Evolutionary conservation across 2,113 vertebrate species (phyloP).

Genomic region (Oreochromis spilurus): DNA sequence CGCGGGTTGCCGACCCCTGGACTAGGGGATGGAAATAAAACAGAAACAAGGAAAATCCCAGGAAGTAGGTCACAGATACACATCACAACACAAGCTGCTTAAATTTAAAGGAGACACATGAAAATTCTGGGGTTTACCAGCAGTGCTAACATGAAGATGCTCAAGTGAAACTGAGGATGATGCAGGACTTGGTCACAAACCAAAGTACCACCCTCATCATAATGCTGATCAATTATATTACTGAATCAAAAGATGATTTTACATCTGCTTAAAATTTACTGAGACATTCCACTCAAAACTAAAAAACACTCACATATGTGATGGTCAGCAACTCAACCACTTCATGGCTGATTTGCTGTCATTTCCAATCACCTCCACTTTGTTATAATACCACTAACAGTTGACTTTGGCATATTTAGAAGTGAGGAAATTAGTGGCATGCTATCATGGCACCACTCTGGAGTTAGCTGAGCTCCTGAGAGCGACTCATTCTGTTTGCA

Average conservation of each 20-base stretch:
- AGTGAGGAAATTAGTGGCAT: background rate
- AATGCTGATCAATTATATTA: background rate
- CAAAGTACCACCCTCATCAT: background rate
- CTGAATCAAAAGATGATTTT: background rate
- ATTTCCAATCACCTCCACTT: background rate
- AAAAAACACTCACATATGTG: background rate
- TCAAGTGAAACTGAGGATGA: background rate
- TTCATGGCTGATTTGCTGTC: background rate
- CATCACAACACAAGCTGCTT: background rate
- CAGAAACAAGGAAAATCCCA: background rate
- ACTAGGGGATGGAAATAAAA: background rate
- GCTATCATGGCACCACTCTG: background rate
- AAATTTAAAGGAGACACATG: background rate
- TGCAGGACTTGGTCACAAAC: background rate
- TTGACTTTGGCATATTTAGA: background rate
- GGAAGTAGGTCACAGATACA: background rate
- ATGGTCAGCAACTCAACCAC: background rate
- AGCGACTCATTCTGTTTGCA: background rate
- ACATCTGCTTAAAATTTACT: background rate
- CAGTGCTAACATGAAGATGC: background rate
- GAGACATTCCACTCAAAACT: background rate
- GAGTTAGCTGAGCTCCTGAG: background rate
- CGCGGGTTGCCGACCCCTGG: too few relatives aligned
- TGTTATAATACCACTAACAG: background rate
- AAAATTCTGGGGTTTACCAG: background rate